Conservation (phyloP, 2,888 invertebrate genomes). For the Troglohyphantes excavatus region DNA sequence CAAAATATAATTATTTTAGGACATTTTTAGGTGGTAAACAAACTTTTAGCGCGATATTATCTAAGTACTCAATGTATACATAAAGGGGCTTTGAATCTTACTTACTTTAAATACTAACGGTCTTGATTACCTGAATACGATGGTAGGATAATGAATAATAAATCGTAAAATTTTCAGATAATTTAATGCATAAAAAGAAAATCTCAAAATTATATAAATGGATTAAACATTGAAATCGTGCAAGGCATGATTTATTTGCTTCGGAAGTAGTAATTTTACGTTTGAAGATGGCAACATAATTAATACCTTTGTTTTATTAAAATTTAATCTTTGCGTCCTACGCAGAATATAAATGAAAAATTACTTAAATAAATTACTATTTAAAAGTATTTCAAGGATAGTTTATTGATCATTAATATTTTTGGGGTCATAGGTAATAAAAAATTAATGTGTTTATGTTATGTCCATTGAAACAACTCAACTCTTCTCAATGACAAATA, state of each 20-base stretch:
- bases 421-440: too few relatives aligned
- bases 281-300: background rate
- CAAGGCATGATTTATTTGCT: conserved; percentile 4
- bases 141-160: too few relatives aligned
- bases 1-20: background rate
- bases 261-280: background rate
- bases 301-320: background rate
- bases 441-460: too few relatives aligned
- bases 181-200: background rate
- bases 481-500: background rate
- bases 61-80: background rate
- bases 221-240: background rate
- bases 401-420: too few relatives aligned
- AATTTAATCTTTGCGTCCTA: too few relatives aligned
- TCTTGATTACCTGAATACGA: too few relatives aligned
- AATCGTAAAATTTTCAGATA: background rate
- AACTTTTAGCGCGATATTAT: background rate
- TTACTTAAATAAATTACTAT: too few relatives aligned
- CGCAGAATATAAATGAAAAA: too few relatives aligned
- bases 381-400: too few relatives aligned
- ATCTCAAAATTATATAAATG: background rate
- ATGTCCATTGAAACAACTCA: background rate
- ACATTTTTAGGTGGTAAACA: background rate
- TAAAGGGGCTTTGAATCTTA: background rate
- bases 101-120: background rate